A percentile compares a stretch with the other conserved stretches of the same genome.
Evolutionary conservation across 2,888 invertebrate species (phyloP).

Genomic region (Cephus runcator): DNA sequence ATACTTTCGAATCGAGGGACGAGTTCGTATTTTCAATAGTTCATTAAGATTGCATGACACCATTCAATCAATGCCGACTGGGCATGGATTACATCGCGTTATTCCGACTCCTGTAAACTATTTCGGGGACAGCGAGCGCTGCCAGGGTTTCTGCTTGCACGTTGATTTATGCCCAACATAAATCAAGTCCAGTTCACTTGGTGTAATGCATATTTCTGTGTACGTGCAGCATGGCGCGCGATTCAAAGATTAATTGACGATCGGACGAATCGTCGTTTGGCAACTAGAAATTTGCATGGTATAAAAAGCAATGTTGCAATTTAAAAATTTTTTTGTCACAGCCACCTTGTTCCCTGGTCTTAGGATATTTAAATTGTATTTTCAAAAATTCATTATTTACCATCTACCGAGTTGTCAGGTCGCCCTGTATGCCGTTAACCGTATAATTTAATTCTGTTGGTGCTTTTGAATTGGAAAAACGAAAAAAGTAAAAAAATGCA

Average conservation of each 20-base stretch:
- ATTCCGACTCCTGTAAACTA: conserved; percentile 46
- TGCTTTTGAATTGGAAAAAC: neutral
- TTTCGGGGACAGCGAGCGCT: conserved; percentile 48
- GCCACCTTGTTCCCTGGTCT: neutral
- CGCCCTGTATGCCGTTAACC: too few species aligned
- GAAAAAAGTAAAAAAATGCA: neutral
- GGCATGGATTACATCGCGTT: conserved; percentile 30
- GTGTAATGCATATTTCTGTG: conserved; percentile 49
- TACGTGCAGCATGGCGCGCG: conserved; percentile 14
- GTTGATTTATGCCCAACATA: conserved; percentile 50
- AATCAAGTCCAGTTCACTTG: conserved; percentile 47
- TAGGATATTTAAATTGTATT: neutral
- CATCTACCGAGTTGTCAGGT: neutral
- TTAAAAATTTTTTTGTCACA: neutral
- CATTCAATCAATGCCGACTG: conserved; percentile 41
- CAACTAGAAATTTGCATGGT: neutral
- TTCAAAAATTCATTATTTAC: neutral
- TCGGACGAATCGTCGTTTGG: neutral
- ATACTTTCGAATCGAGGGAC: neutral
- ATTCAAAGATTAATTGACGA: neutral
- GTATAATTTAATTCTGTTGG: neutral
- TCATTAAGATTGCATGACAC: conserved; percentile 36
- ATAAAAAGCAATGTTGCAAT: neutral
- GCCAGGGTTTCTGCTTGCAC: conserved; percentile 41
- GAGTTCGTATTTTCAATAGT: conserved; percentile 15